Base-by-base conservation (phyloP, 2,113 vertebrate species). In the Cephalopholis sonnerati region DNA sequence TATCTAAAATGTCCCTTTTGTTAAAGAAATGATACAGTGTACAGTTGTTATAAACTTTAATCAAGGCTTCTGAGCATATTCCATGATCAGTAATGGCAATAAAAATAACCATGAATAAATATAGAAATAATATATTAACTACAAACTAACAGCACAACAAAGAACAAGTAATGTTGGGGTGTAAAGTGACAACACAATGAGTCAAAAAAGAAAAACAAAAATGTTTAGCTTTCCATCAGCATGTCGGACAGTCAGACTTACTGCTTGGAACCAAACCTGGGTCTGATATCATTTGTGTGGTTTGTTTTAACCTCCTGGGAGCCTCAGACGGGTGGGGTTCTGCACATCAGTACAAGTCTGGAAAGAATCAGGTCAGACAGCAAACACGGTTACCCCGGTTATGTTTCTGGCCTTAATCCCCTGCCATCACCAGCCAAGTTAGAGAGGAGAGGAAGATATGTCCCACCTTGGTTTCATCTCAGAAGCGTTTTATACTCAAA, bases 51-150 rank as follows among this genome's bases (percentile, higher is more conserved):
- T 5, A 36, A 77, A 74, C 27, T 81, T 90, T 87, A 87, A 66
- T 88, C 44, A 81, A 85, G 64, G 76, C 78, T 81, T 89, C 68
- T 67, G 71, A 55, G 41, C 82, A 78, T 53, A n/a, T 24, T 20
- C 11, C 48, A 76, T 61, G 70, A 63, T 63, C 72, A 85, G 36
- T 20, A 27, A 63, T 62, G 81, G 32, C 32, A 57, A 27, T 72
- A 2, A 67, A 75, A 75, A 7, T 17, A 24, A 70, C 11, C 2
- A 68, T 29, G 1, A 16, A 58, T 65, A 39, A 71, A 79, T 62
- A 29, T 27, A 29, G 15, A 61, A 53, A 29, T 5, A 44, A 85
- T 81, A 83, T 58, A 48, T 29, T 0, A 39, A 22, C 67, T 61
- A 54, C 53, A 67, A 64, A n/a, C 12, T 4, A 79, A 63, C 48